Conservation (phyloP, 2,797 vertebrate species). For the Labroides dimidiatus region DNA sequence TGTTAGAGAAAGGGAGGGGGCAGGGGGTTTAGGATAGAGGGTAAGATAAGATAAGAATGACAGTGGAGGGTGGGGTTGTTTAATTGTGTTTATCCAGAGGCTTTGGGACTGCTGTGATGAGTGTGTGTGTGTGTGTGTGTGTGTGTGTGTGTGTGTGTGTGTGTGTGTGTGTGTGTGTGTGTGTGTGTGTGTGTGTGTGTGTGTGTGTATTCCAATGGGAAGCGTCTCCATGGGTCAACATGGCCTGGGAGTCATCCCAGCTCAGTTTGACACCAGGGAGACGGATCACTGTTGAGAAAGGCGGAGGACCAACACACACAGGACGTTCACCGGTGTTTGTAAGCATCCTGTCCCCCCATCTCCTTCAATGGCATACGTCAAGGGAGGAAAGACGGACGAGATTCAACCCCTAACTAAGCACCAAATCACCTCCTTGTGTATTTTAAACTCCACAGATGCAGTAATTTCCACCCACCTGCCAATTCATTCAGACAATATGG, state of each 20-base stretch:
- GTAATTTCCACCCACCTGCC: constrained; percentile 63
- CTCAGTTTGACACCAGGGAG: constrained; percentile 67
- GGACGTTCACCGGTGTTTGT: constrained; percentile 64
- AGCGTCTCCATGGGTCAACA: constrained; percentile 73
- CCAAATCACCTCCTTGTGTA: constrained; percentile 74
- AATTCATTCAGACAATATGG: constrained; percentile 65
- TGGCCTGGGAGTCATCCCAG: constrained; percentile 73
- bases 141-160: constrained; percentile 35
- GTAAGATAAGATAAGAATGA: constrained; percentile 81
- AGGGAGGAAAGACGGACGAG: constrained; percentile 67
- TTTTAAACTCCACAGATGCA: constrained; percentile 70
- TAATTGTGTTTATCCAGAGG: constrained; percentile 78
- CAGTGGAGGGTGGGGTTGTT: constrained; percentile 69
- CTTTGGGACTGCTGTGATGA: constrained; percentile 59
- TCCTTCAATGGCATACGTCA: constrained; percentile 69
- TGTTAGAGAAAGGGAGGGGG: constrained; percentile 15
- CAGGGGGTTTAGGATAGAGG: constrained; percentile 64
- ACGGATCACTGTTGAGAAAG: constrained; percentile 72
- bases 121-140: constrained; percentile 35
- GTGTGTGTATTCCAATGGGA: constrained; percentile 41
- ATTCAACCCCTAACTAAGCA: constrained; percentile 74
- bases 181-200: constrained; percentile 36
- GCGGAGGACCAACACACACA: constrained; percentile 66
- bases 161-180: constrained; percentile 35
- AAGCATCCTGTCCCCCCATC: constrained; percentile 67